These are phyloP conservation scores for Ellobium chinense DNA, from an alignment of 2,888 invertebrate species.

Conservation along the genomic window DNA sequence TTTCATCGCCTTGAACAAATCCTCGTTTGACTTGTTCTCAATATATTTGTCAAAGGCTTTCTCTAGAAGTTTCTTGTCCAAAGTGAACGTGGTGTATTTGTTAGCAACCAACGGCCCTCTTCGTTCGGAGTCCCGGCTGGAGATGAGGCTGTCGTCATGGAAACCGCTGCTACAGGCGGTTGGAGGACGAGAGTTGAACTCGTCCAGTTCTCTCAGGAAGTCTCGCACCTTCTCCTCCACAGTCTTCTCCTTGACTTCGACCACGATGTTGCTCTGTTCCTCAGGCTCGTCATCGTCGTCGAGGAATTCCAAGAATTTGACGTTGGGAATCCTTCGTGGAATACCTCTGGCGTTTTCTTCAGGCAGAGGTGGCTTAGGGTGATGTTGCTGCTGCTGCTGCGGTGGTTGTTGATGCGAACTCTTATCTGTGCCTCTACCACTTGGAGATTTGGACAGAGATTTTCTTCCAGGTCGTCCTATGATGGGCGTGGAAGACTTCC, in stretches of 20 bases:
- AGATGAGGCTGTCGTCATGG: not conserved
- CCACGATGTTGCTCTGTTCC: not conserved
- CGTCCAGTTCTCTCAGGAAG: constrained; percentile 44
- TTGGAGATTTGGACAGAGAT: not conserved
- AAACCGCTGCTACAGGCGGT: not conserved
- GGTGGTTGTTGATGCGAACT: too few species aligned
- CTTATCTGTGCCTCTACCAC: not conserved
- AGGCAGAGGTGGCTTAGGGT: not conserved
- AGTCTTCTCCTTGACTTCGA: constrained; percentile 16
- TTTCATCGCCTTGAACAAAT: constrained; percentile 58
- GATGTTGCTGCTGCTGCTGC: too few species aligned
- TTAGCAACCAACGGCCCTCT: constrained; percentile 44
- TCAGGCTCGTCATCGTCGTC: not conserved
- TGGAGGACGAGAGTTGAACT: constrained; percentile 39
- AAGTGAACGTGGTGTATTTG: constrained; percentile 43
- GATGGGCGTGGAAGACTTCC: not conserved
- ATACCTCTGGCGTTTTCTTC: not conserved
- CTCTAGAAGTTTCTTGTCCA: constrained; percentile 55
- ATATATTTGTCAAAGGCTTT: constrained; percentile 64
- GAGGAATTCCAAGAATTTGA: not conserved
- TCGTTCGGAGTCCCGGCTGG: not conserved
- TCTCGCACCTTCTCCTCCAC: constrained; percentile 42
- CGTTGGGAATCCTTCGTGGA: not conserved
- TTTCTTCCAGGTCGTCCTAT: not conserved
- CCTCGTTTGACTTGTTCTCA: constrained; percentile 52